These are phyloP conservation scores for Sitophilus oryzae DNA, from an alignment of 1,140 invertebrate species.

Conservation along the genomic window DNA sequence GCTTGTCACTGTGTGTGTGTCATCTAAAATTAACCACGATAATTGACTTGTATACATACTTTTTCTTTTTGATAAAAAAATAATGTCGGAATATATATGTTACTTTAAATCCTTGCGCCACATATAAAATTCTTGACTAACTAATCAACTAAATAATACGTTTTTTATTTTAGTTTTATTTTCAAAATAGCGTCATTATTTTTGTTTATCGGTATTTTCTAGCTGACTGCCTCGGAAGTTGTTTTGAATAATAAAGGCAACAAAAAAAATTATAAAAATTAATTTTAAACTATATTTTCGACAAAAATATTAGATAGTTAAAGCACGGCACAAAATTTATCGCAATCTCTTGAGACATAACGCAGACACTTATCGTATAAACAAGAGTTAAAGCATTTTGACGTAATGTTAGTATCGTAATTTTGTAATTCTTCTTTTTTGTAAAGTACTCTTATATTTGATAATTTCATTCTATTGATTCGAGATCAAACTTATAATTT, in stretches of 20 bases:
- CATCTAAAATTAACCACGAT: conserved; percentile 18
- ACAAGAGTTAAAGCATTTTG: too few species aligned
- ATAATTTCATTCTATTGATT: too few species aligned
- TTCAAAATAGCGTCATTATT: conserved; percentile 33
- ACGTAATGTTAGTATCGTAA: too few species aligned
- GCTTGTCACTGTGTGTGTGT: neutral
- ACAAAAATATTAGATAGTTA: too few species aligned
- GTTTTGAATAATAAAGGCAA: neutral
- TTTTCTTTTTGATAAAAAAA: conserved; percentile 8
- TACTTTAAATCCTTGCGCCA: conserved; percentile 21
- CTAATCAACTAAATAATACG: conserved; percentile 22
- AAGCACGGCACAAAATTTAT: too few species aligned
- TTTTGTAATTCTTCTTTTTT: too few species aligned
- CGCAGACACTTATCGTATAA: too few species aligned
- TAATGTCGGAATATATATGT: conserved; percentile 4
- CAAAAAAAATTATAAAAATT: too few species aligned
- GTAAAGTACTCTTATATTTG: too few species aligned
- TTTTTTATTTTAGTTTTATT: conserved; percentile 18
- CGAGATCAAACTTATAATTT: too few species aligned
- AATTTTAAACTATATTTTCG: too few species aligned
- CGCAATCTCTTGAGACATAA: too few species aligned
- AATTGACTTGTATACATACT: conserved; percentile 19
- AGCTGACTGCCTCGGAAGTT: conserved; percentile 3
- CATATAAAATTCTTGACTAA: conserved; percentile 20
- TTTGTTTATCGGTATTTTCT: conserved; percentile 28